These are phyloP conservation scores for Catharus bicknelli DNA, from an alignment of 2,113 vertebrate genomes.

Conservation along the genomic window DNA sequence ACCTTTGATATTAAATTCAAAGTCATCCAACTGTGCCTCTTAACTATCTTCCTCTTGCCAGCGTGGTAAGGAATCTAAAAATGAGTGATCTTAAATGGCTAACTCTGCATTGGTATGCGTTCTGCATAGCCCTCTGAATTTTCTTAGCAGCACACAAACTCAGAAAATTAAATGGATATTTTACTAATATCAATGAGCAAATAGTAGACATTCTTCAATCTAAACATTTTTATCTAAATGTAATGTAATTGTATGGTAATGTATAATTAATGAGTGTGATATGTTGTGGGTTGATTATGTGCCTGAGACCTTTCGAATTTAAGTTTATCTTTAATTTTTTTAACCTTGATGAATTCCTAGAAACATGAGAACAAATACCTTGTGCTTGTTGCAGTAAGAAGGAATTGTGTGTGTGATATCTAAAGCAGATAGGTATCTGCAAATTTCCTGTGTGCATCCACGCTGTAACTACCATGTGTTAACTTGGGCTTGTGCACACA, in stretches of 20 bases:
- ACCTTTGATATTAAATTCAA: conserved; percentile 47
- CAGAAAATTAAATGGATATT: conserved; percentile 37
- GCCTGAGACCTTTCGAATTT: conserved; percentile 5
- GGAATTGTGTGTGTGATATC: neutral
- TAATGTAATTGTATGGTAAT: conserved; percentile 23
- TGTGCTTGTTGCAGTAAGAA: neutral
- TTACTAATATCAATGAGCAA: conserved; percentile 24
- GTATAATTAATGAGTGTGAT: conserved; percentile 25
- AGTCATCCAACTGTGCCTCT: conserved; percentile 44
- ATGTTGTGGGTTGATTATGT: conserved; percentile 26
- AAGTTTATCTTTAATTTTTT: conserved; percentile 10
- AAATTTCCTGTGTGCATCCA: neutral
- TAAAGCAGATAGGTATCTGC: neutral
- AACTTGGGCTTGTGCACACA: neutral
- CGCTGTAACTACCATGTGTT: neutral
- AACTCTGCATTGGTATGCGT: conserved; percentile 4
- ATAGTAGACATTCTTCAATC: neutral
- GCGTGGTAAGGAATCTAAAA: conserved; percentile 13
- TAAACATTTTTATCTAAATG: conserved; percentile 44
- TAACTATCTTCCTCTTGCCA: conserved; percentile 32
- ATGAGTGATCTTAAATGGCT: neutral
- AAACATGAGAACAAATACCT: conserved; percentile 15
- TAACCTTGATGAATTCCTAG: neutral
- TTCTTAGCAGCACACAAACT: neutral
- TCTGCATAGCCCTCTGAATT: neutral